A percentile compares a stretch with the other conserved stretches of the same genome.
These are phyloP conservation scores for Ibycter americanus DNA, from an alignment of 2,797 vertebrate genomes.

Conservation along the genomic window DNA sequence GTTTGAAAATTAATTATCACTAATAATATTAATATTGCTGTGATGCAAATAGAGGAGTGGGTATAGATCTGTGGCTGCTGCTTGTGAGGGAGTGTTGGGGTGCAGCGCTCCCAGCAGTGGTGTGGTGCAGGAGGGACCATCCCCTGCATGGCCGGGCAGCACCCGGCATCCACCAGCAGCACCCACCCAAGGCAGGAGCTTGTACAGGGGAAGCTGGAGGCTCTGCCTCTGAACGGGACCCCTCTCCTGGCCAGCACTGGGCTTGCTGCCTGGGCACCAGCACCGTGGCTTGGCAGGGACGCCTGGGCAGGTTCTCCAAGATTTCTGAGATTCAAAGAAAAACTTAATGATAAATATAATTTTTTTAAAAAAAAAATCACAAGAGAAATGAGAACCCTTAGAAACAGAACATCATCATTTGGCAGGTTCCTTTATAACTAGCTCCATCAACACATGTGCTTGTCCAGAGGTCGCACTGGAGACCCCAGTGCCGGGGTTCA, in stretches of 20 bases:
- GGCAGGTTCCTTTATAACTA: background rate
- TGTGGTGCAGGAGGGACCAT: accelerated
- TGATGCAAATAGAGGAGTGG: background rate
- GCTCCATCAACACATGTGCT: accelerated
- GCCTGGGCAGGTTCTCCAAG: background rate
- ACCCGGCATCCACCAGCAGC: background rate
- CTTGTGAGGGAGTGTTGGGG: background rate
- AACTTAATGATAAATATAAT: background rate
- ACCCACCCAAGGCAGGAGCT: background rate
- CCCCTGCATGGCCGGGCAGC: background rate
- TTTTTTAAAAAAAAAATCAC: background rate
- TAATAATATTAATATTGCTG: background rate
- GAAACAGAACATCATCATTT: background rate
- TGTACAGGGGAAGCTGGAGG: too few relatives aligned
- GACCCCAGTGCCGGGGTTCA: accelerated
- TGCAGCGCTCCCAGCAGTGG: background rate
- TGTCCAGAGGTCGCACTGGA: background rate
- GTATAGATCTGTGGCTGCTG: background rate
- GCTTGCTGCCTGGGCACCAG: background rate
- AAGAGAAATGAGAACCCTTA: background rate
- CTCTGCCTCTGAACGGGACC: background rate
- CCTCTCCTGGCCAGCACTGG: background rate
- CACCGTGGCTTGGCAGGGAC: accelerated
- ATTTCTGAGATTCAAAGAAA: background rate
- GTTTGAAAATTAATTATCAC: background rate